Evolutionary conservation across 2,888 invertebrate genomes (phyloP), one percentile per base, ranked within the genome.

Genomic region (Lepidonotus clava): DNA sequence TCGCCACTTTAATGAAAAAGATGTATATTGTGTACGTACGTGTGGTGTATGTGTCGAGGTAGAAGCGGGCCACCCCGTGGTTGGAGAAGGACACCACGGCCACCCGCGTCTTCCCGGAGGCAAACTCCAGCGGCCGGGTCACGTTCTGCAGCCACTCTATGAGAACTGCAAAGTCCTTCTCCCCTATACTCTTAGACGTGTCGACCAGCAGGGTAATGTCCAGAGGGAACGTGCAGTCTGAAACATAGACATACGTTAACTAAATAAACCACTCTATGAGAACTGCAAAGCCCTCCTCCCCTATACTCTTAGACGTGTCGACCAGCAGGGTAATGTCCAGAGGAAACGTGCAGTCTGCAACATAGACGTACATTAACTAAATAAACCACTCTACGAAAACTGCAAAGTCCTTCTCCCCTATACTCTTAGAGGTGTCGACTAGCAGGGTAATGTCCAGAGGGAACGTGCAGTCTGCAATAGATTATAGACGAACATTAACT

Each of bases 71-170:
- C 85, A 91, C 92, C 89, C 92, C 92, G 34, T 93, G 91, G 0
- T 92, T 90, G 56, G 93, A 93, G 87, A 93, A 93, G 67, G 93
- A 91, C 0, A 94, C 92, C 36, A 94, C 83, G 36, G 92, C 92
- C 90, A 91, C 91, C 80, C 92, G 89, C 0, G 86, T 83, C 56
- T 88, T 88, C 6, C 88, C 88, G 1, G 88, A 87, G 14, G 66
- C 86, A 56, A 88, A 84, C 66, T 85, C 87, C 21, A 87, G 46
- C n/a, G 56, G 80, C 40, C 71, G 34, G 11, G 83, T 77, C 32
- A 88, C 76, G 34, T 53, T 46, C 11, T 34, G 51, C 18, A 86
- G 41, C 76, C 86, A 88, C n/a, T 87, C 11, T 21, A 84, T 5
- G 34, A 71, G 24, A 34, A 67, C 66, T 28, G 8, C 34, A 51